These are phyloP conservation scores for Xylocopa sonorina DNA, from an alignment of 1,140 invertebrate species.

Conservation along the genomic window DNA sequence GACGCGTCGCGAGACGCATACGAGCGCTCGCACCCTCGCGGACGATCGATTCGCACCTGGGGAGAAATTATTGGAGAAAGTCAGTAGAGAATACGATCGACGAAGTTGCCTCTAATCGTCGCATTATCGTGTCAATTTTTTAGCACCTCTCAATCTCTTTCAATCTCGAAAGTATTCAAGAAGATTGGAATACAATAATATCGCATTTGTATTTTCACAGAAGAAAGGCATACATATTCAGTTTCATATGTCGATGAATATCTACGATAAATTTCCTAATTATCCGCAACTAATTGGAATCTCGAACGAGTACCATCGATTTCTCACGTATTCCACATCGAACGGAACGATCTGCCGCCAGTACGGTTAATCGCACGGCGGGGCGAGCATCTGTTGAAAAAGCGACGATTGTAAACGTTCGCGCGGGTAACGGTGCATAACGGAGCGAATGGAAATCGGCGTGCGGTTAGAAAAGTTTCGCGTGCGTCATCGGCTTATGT, in stretches of 20 bases:
- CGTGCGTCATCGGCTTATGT: slow-evolving; percentile 44
- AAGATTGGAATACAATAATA: too few species aligned
- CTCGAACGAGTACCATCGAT: neutral
- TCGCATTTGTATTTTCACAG: too few species aligned
- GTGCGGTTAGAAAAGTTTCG: slow-evolving; percentile 36
- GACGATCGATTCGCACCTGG: neutral
- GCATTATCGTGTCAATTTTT: neutral
- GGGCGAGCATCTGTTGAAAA: too few species aligned
- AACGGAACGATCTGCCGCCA: neutral
- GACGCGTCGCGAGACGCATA: neutral
- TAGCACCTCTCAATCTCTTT: too few species aligned
- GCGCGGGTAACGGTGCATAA: slow-evolving; percentile 36
- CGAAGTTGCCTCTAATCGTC: neutral
- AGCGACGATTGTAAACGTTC: slow-evolving; percentile 14
- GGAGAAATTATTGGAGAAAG: neutral
- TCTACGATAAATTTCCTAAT: too few species aligned
- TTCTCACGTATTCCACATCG: neutral
- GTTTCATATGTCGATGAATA: too few species aligned
- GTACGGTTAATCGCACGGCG: neutral
- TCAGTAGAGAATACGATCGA: neutral
- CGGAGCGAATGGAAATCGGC: slow-evolving; percentile 43
- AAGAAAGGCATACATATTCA: too few species aligned
- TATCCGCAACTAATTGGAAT: too few species aligned
- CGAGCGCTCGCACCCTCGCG: neutral
- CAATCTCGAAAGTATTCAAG: too few species aligned